phyloP scores from a whole-genome alignment of 2,888 invertebrate genomes.

The Cryptophagus acutangulus region DNA sequence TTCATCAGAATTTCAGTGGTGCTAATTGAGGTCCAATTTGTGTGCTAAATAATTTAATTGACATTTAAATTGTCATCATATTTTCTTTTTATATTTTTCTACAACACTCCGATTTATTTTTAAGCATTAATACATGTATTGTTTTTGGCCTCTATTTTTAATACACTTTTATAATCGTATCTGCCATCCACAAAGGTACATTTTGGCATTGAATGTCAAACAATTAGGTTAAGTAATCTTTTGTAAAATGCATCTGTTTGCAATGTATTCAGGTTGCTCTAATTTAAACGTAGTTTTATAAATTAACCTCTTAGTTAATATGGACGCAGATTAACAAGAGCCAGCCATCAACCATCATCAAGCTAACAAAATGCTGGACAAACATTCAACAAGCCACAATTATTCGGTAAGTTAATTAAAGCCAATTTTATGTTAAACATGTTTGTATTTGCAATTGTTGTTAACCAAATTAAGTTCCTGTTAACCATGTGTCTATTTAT shows the following conservation, averaged over 20 bases:
- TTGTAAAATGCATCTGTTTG: constrained; percentile 4
- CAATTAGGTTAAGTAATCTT: constrained; percentile 3
- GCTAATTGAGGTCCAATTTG: constrained; percentile 15
- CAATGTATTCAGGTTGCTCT: no score
- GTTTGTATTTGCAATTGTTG: neutral
- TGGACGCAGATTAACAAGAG: no score
- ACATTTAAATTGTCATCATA: constrained; percentile 27
- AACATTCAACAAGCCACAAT: no score
- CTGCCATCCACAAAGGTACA: no score
- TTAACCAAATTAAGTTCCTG: neutral
- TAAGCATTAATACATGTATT: constrained; percentile 3
- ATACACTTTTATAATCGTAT: neutral
- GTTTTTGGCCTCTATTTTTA: constrained; percentile 1
- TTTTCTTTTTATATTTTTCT: constrained; percentile 22
- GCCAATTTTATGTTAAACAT: constrained; percentile 1
- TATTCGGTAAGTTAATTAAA: neutral
- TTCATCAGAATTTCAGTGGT: constrained; percentile 14
- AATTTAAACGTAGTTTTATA: no score
- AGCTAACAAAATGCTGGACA: no score
- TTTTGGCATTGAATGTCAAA: neutral
- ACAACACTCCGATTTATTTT: constrained; percentile 2
- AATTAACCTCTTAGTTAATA: no score
- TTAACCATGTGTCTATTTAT: constrained; percentile 3
- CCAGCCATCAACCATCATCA: no score
- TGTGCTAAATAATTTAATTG: constrained; percentile 14